These are phyloP conservation scores for Porites evermanni DNA, from an alignment of 92 coral and sea anemone species.

Conservation along the genomic window DNA sequence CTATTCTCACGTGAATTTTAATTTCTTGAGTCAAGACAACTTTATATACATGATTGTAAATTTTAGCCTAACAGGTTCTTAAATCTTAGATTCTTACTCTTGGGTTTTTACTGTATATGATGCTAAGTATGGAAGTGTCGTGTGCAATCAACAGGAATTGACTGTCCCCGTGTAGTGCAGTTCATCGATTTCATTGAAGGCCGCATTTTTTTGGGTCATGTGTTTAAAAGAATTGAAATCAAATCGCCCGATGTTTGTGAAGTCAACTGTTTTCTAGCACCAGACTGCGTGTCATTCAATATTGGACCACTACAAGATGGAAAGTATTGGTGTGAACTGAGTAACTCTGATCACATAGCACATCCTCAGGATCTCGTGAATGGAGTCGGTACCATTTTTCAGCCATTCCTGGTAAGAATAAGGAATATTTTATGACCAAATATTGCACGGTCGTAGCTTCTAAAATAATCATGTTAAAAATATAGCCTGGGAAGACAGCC, in stretches of 20 bases:
- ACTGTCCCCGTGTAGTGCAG: background rate
- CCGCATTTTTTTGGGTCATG: background rate
- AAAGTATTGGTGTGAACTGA: background rate
- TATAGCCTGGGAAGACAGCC: too few relatives aligned
- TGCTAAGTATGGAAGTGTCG: too few relatives aligned
- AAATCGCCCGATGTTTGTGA: background rate
- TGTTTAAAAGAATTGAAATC: background rate
- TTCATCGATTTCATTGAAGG: background rate
- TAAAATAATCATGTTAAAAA: too few relatives aligned
- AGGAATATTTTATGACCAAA: too few relatives aligned
- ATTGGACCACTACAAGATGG: background rate
- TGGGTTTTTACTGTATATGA: too few relatives aligned
- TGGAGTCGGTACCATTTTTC: background rate
- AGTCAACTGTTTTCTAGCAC: background rate
- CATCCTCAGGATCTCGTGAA: background rate
- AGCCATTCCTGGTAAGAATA: background rate
- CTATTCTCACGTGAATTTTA: too few relatives aligned
- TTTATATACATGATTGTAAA: too few relatives aligned
- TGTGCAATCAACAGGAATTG: background rate
- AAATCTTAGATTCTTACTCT: too few relatives aligned
- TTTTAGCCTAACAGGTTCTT: too few relatives aligned
- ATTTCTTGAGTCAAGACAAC: too few relatives aligned
- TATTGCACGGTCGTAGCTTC: too few relatives aligned
- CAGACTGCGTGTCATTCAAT: background rate
- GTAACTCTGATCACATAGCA: background rate